These are phyloP conservation scores for Dynastes hyllus DNA, from an alignment of 2,888 invertebrate species.

Conservation along the genomic window DNA sequence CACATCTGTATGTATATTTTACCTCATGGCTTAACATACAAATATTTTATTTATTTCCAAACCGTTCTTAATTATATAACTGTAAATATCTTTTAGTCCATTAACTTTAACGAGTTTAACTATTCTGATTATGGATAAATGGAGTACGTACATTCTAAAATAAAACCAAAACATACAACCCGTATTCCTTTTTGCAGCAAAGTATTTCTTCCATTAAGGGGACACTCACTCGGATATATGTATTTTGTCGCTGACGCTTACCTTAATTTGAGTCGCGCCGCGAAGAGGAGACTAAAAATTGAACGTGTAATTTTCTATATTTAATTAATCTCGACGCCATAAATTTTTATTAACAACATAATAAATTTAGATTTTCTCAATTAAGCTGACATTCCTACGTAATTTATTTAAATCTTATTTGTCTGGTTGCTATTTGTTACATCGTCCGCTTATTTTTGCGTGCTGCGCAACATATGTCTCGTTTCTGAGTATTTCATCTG, in stretches of 20 bases:
- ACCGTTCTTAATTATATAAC: background rate
- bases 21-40: background rate
- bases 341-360: conserved; percentile 14
- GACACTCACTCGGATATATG: background rate
- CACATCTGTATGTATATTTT: background rate
- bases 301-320: background rate
- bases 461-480: background rate
- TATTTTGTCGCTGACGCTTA: background rate
- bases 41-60: background rate
- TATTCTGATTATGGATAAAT: background rate
- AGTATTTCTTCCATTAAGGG: conserved; percentile 17
- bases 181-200: background rate
- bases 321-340: conserved; percentile 1
- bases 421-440: background rate
- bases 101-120: background rate
- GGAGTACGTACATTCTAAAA: background rate
- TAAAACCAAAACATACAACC: background rate
- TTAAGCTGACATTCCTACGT: conserved; percentile 26
- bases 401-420: conserved; percentile 37
- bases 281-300: conserved; percentile 5
- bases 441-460: background rate
- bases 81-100: background rate
- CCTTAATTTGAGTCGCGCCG: background rate
- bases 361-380: conserved; percentile 29
- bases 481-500: background rate